Base-by-base conservation (phyloP, 1,140 invertebrate species). In the Hylyphantes graminicola region DNA sequence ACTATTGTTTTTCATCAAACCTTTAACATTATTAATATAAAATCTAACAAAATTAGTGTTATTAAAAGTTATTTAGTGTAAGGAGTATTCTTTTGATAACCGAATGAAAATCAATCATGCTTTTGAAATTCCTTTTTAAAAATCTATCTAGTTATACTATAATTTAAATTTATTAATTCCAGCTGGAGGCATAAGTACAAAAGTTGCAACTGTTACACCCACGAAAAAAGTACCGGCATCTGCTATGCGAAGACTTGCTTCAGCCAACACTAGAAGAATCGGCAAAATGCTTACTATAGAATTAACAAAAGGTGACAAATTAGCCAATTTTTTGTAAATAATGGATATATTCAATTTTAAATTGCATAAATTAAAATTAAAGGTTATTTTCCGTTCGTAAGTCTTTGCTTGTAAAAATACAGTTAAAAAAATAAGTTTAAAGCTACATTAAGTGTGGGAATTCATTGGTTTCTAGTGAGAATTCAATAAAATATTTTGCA, bases 181-280 rank as follows among this genome's bases (percentile, higher is more conserved):
- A 80, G 73, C 72, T 59, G 73, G 70, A 12, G 85, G 79, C 4
- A 51, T 73, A 8, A 80, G 70, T 51, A 83, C 85, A 7, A 86
- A 84, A 68, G 80, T 84, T 67, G 85, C 79, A 15, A 86, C 85
- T 1, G 76, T 86, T 1, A 86, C 83, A 6, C 76, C 83, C 10
- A 85, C 83, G 9, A 85, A 85, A 19, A 85, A 85, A 61, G 50
- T 85, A 10, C 82, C 82, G 9, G 64, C 82, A 9, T 76, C 82
- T 48, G 68, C 84, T 65, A 70, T 59, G n/a, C 57, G 74, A 50
- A 63, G 75, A 65, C 21, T 85, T n/a, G 73, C 85, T 2, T 83
- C 85, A 21, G 82, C 82, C 6, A 96, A 96, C 86, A 96, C 94
- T 0, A 91, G 95, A 65, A 94, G 94, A 88, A 93, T 96, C 85